These are phyloP conservation scores for Heteromyza rotundicornis DNA, from an alignment of 2,888 invertebrate genomes.

Conservation along the genomic window DNA sequence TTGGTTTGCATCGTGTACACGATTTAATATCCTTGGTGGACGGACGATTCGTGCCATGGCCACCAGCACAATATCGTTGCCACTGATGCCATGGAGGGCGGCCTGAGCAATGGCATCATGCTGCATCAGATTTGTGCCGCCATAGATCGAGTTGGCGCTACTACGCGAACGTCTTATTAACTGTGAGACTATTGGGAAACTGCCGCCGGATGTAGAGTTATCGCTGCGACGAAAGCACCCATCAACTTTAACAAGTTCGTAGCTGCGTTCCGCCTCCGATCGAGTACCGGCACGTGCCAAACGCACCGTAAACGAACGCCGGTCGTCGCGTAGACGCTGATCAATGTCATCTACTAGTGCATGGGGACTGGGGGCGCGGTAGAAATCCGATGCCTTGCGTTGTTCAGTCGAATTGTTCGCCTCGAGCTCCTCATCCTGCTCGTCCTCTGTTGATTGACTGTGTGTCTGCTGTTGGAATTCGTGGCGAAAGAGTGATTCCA, in stretches of 20 bases:
- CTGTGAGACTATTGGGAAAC: constrained; percentile 61
- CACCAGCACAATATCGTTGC: constrained; percentile 72
- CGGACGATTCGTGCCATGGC: constrained; percentile 77
- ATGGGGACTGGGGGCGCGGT: no score
- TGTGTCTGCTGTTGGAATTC: constrained; percentile 32
- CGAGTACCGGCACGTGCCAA: constrained; percentile 67
- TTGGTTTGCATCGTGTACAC: constrained; percentile 72
- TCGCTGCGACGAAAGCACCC: constrained; percentile 70
- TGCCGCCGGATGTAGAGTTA: constrained; percentile 64
- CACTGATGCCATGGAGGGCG: constrained; percentile 65
- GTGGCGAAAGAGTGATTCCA: constrained; percentile 57
- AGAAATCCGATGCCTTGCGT: constrained; percentile 32
- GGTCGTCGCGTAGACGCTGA: constrained; percentile 61
- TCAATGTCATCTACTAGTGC: constrained; percentile 55
- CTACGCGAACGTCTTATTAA: constrained; percentile 64
- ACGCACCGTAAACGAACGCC: constrained; percentile 67
- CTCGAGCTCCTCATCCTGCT: neutral
- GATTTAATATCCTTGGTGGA: constrained; percentile 72
- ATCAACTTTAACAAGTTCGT: constrained; percentile 74
- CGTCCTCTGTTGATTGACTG: neutral
- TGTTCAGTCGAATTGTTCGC: constrained; percentile 22
- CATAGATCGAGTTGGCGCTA: constrained; percentile 8
- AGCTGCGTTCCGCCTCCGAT: constrained; percentile 70
- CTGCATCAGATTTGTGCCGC: constrained; percentile 35
- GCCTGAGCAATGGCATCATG: constrained; percentile 63